phyloP scores from a whole-genome alignment of 2,888 invertebrate genomes.

The Antitype chi region DNA sequence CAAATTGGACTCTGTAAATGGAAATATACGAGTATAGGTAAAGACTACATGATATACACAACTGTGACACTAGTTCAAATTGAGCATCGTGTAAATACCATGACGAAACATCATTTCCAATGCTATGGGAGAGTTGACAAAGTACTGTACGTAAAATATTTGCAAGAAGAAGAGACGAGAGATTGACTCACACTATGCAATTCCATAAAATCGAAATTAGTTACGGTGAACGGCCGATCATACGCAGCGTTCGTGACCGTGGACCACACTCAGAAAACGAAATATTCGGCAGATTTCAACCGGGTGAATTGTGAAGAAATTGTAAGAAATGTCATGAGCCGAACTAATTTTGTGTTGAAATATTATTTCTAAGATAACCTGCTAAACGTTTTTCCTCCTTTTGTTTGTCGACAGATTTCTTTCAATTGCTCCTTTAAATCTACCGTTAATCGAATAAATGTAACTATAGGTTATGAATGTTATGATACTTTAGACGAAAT shows the following conservation, averaged over 20 bases:
- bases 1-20: slow-evolving; percentile 30
- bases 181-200: slow-evolving; percentile 71
- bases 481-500: slow-evolving; percentile 23
- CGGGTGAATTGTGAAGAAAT: slow-evolving; percentile 45
- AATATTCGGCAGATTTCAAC: slow-evolving; percentile 47
- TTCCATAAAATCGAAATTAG: slow-evolving; percentile 78
- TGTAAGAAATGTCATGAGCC: slow-evolving; percentile 40
- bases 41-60: background rate
- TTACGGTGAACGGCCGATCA: slow-evolving; percentile 82
- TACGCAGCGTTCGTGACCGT: slow-evolving; percentile 77
- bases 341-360: slow-evolving; percentile 47
- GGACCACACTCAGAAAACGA: slow-evolving; percentile 66
- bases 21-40: slow-evolving; percentile 6
- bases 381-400: slow-evolving; percentile 2
- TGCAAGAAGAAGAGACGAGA: slow-evolving; percentile 63
- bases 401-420: slow-evolving; percentile 25
- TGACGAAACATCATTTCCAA: slow-evolving; percentile 17
- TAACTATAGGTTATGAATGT: background rate
- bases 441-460: slow-evolving; percentile 10
- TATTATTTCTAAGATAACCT: slow-evolving; percentile 14
- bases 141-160: slow-evolving; percentile 48
- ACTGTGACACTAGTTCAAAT: background rate
- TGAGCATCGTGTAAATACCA: slow-evolving; percentile 25
- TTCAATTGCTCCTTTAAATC: slow-evolving; percentile 16
- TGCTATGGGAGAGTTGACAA: slow-evolving; percentile 63